A percentile compares a stretch with the other conserved stretches of the same genome.
Evolutionary conservation across 2,888 invertebrate genomes (phyloP).

Genomic region (Pristionchus maxplancki): DNA sequence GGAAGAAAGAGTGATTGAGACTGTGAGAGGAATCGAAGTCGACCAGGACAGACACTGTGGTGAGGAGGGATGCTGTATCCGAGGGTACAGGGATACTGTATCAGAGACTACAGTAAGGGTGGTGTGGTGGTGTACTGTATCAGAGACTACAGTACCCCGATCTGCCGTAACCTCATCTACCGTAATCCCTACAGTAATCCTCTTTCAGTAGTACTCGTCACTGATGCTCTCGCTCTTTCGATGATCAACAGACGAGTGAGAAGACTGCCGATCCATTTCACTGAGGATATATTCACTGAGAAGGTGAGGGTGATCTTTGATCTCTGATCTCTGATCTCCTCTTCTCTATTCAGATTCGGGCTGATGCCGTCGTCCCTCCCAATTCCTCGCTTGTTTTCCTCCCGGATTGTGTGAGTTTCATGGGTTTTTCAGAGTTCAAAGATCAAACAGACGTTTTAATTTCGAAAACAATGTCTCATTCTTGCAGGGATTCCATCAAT

Average conservation of each 20-base stretch:
- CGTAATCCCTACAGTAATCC: neutral
- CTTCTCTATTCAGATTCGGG: neutral
- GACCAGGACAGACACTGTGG: conserved; percentile 25
- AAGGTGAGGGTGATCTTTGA: conserved; percentile 2
- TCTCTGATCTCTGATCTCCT: neutral
- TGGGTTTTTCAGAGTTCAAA: too few relatives aligned
- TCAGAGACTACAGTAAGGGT: too few relatives aligned
- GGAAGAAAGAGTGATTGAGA: neutral
- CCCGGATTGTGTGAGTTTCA: conserved; percentile 23
- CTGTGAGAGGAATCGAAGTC: conserved; percentile 36
- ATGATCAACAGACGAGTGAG: conserved; percentile 37
- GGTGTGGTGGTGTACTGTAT: neutral
- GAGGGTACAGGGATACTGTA: too few relatives aligned
- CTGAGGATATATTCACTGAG: conserved; percentile 25
- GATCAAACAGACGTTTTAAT: too few relatives aligned
- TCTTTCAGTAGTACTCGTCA: neutral
- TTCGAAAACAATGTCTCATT: neutral
- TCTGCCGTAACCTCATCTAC: neutral
- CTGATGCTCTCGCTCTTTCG: neutral
- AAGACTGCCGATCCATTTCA: conserved; percentile 4
- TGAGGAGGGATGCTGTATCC: neutral
- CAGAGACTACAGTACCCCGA: neutral
- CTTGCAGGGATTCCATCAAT: conserved; percentile 23
- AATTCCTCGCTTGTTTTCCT: conserved; percentile 13
- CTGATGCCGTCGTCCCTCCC: neutral